Evolutionary conservation across 2,888 invertebrate species (phyloP), one percentile per base, ranked within the genome.

Genomic region (Dolomedes plantarius): DNA sequence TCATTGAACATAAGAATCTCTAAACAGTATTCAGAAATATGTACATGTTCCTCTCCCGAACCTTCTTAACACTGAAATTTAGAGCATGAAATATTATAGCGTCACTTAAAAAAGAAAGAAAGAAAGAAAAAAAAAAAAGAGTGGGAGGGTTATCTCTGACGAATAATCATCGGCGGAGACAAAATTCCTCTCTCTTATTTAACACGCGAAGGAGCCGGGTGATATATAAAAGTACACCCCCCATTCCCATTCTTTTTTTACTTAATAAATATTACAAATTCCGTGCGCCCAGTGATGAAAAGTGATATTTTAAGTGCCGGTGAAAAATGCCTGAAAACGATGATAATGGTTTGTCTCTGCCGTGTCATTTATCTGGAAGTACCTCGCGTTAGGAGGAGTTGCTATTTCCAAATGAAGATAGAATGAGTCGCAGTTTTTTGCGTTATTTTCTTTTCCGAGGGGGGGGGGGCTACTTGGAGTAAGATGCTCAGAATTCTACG

Each of bases 331-430:
- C 39, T 50, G 23, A 71, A 79, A 71, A 71, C 64, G 64, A 36
- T 29, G 64, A 72, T 79, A 79, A 79, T 79, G 78, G 71, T 79
- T 71, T 79, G 78, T 79, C 78, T 71, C 41, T 79, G 41, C 78
- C 64, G 71, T 72, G 36, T 72, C 78, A 72, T 71, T 79, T 72
- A 71, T 79, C 71, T 68, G 41, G 1, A 68, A n/a, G 23, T 62
- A 56, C 31, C 31, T 32, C 64, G 64, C 16, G 27, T 11, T 23
- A 28, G 28, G 41, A 28, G 23, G 36, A 41, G 41, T 28, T 32
- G 39, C 69, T 41, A 19, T 3, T 7, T 39, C 13, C 69, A 69
- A 69, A 69, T 69, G 69, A 69, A 69, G 69, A 69, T 69, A 41
- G 36, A 69, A 69, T 69, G 69, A 69, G 69, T 41, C 5, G 19